Evolutionary conservation across 2,113 vertebrate species (phyloP), one percentile per base, ranked within the genome.

Genomic region (Anguilla japonica): DNA sequence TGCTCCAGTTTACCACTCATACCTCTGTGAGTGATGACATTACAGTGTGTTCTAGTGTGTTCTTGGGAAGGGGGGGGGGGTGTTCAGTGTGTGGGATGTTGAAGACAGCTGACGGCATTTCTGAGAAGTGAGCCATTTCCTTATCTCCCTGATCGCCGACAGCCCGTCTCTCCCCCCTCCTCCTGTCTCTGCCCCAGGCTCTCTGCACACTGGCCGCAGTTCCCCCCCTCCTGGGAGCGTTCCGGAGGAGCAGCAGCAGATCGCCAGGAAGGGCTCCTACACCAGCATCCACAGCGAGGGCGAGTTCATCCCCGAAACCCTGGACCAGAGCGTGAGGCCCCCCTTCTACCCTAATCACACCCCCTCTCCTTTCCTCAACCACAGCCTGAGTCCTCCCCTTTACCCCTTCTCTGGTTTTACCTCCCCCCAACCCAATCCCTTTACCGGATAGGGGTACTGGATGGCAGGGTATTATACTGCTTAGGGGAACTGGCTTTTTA

Each of bases 221-320:
- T 98, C 97, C 0, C 97, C 97, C 0, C 97, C 97, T 0, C 97
- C 97, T 0, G 97, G 97, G 41, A 97, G 97, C 0, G 96, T 98
- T 43, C 97, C 97, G 0, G 97, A 97, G 88, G 97, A 98, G 92
- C 97, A 98, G 94, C 97, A 98, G 93, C 97, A 97, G 92, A 98
- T 98, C 0, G 97, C 97, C 0, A 97, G 97, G 34, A 97, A 98
- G 90, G 97, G 97, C 26, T 98, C 97, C 84, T 97, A 97, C 88
- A 98, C 97, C 91, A 98, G 97, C 94, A 98, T 98, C 91, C 95
- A 98, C 94, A 98, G 97, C 0, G 97, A 98, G 89, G 97, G 97
- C 6, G 97, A 98, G 91, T 98, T 98, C 93, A 98, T 98, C 91
- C 97, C 97, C 0, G 97, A 98, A 92, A 96, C 90, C 85, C 95